Conservation (phyloP, 2,888 invertebrate genomes). For the Scrobipalpa costella region DNA sequence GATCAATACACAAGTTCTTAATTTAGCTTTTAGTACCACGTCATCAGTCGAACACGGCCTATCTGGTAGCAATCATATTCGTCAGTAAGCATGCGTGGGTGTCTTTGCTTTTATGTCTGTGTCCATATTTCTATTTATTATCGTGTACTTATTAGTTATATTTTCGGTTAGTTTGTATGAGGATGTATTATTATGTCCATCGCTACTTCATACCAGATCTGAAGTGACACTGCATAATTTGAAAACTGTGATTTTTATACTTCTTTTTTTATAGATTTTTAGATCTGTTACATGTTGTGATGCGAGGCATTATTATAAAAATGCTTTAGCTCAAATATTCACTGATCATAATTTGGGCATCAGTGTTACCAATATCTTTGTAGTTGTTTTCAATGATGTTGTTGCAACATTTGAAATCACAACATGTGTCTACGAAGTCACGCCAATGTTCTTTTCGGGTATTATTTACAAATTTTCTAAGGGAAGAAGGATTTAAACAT, state of each 20-base stretch:
- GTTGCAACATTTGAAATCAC: constrained; percentile 58
- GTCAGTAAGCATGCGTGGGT: constrained; percentile 63
- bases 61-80: constrained; percentile 57
- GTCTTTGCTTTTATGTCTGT: constrained; percentile 76
- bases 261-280: constrained; percentile 73
- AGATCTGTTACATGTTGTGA: constrained; percentile 78
- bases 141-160: constrained; percentile 78
- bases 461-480: constrained; percentile 56
- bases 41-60: constrained; percentile 14
- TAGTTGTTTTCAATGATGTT: constrained; percentile 52
- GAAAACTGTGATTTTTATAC: constrained; percentile 80
- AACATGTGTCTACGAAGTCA: constrained; percentile 67
- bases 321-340: constrained; percentile 46
- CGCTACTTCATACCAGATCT: constrained; percentile 71
- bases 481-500: constrained; percentile 71
- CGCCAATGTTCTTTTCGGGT: constrained; percentile 52
- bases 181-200: constrained; percentile 61
- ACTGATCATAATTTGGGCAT: constrained; percentile 45
- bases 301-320: constrained; percentile 56
- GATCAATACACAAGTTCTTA: constrained; percentile 12
- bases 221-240: constrained; percentile 80
- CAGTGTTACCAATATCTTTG: constrained; percentile 52
- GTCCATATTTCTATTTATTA: constrained; percentile 69
- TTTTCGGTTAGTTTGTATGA: constrained; percentile 64
- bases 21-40: constrained; percentile 8